These are phyloP conservation scores for Cassiopea andromeda DNA, from an alignment of 30 jellyfish, hydroid and myxozoan species.

Conservation along the genomic window DNA sequence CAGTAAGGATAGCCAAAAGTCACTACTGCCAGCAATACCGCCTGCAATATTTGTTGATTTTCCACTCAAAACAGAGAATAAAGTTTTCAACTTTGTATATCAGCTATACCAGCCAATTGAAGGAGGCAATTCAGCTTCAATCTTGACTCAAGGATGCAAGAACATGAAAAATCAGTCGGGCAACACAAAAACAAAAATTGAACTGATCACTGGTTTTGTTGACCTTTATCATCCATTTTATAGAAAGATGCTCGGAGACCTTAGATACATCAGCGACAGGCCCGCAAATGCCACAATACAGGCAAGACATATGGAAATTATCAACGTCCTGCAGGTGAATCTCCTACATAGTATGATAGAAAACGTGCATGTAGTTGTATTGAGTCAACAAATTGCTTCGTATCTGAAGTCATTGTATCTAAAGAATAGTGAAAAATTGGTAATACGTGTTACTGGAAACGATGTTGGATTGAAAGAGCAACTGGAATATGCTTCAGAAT, in stretches of 20 bases:
- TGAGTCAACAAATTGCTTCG: neutral
- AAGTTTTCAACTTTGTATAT: neutral
- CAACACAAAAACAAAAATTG: neutral
- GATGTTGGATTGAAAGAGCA: slow-evolving; percentile 34
- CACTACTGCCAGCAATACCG: neutral
- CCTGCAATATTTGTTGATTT: neutral
- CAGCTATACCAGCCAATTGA: neutral
- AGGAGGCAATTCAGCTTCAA: neutral
- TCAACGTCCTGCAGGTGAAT: slow-evolving; percentile 17
- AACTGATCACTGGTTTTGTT: slow-evolving; percentile 15
- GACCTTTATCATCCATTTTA: neutral
- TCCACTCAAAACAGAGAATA: neutral
- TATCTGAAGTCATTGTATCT: slow-evolving; percentile 20
- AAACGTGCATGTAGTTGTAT: slow-evolving; percentile 13
- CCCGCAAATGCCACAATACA: neutral
- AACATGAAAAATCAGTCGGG: neutral
- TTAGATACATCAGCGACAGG: neutral
- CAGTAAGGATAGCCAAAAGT: too few relatives aligned
- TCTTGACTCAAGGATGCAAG: neutral
- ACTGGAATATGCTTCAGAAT: slow-evolving; percentile 5
- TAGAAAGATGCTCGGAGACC: slow-evolving; percentile 10
- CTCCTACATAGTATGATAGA: neutral
- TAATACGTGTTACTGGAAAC: neutral
- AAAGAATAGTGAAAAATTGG: slow-evolving; percentile 1
- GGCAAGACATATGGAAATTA: slow-evolving; percentile 32